Base-by-base conservation (phyloP, 2,888 invertebrate species). In the Toxonevra muliebris region DNA sequence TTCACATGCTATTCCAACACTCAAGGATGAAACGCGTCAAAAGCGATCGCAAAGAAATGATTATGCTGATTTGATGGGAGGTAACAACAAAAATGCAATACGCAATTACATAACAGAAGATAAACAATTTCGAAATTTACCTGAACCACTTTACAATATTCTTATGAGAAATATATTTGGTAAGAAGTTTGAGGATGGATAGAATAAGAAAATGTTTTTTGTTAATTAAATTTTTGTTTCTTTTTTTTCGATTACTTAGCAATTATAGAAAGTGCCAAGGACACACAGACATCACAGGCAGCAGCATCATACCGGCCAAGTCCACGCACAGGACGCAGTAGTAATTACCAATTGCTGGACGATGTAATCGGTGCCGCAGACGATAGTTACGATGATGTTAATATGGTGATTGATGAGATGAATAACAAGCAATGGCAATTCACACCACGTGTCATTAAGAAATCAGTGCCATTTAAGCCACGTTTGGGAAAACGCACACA, bases 381-480 rank as follows among this genome's bases (percentile, higher is more conserved):
- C 19, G 54, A 17, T 13, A 52, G 43, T 55, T 67, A 61, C 61
- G 69, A 63, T 61, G 64, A 68, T 59, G 69, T 30, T 30, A 30
- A 67, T 60, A 55, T 30, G 30, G 30, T 30, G 30, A 71, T 61
- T 73, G 71, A 69, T 70, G 66, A 66, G 59, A 69, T 75, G 65
- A 69, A 70, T 58, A 69, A 70, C 68, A 48, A 63, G 68, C 71
- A 73, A 64, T 85, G 86, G 61, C 87, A 87, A 71, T 87, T 87
- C 76, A 83, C 86, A 64, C 86, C 87, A 68, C 82, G 86, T 74
- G 75, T 87, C 73, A 86, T 86, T 59, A 85, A 87, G 78, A 86
- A 86, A 75, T 82, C 85, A 67, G 83, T 84, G 69, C 84, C 85
- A 66, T 86, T 86, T 79, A 85, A 83, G 72, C 86, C 86, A 69